Evolutionary conservation across 92 coral and sea anemone genomes (phyloP).

Genomic region (Epizoanthus scotinus): DNA sequence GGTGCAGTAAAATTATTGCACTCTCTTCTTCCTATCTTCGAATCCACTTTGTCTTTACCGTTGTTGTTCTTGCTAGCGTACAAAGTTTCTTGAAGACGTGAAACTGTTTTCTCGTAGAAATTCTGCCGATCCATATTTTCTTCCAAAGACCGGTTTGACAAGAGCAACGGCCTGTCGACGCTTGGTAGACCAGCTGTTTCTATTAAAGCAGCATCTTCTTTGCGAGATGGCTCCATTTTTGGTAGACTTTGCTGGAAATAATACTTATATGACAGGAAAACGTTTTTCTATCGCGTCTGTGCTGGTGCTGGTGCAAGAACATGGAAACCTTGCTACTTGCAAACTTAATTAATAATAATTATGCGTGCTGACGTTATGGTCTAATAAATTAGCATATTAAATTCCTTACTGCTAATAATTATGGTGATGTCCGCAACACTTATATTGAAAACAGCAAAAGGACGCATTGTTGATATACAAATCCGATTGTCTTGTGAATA

Average conservation of each 20-base stretch:
- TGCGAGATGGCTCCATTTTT: constrained; percentile 14
- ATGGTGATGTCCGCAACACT: too few species aligned
- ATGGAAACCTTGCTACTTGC: not conserved
- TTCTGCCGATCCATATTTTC: constrained; percentile 32
- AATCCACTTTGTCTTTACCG: not conserved
- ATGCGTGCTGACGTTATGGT: not conserved
- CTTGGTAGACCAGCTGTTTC: not conserved
- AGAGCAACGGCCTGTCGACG: constrained; percentile 22
- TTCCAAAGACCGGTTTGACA: constrained; percentile 34
- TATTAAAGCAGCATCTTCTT: not conserved
- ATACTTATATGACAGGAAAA: not conserved
- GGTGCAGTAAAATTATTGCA: not conserved
- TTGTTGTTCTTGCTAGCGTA: not conserved
- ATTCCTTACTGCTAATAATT: too few species aligned
- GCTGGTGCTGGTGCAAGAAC: not conserved
- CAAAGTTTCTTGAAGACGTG: constrained; percentile 11
- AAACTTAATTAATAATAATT: not conserved
- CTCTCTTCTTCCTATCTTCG: not conserved
- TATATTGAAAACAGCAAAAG: too few species aligned
- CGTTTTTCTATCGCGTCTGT: not conserved
- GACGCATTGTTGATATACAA: too few species aligned
- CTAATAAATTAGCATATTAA: constrained; percentile 26
- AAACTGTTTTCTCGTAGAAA: constrained; percentile 39
- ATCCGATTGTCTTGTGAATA: too few species aligned
- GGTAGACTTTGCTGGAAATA: not conserved